Evolutionary conservation across 2,888 invertebrate species (phyloP).

Genomic region (Nephrocerus scutellatus): DNA sequence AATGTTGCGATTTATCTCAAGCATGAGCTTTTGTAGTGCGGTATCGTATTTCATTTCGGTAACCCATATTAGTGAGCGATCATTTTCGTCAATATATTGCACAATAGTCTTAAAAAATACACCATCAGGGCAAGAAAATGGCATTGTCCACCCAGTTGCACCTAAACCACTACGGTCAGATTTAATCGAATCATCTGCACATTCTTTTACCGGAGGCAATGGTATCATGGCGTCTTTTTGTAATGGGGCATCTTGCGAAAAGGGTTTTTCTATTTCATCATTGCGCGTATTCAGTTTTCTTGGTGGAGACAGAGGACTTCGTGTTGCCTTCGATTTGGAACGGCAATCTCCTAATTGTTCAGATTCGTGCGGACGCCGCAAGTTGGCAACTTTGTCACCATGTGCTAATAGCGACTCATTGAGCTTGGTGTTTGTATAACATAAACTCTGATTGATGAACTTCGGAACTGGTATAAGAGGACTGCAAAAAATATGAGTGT

Average conservation of each 20-base stretch:
- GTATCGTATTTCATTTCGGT: constrained; percentile 25
- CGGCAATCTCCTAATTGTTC: too few species aligned
- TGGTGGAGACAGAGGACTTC: constrained; percentile 5
- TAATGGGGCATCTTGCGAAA: constrained; percentile 15
- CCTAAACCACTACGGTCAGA: too few species aligned
- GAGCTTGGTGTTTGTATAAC: too few species aligned
- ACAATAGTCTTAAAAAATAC: constrained; percentile 26
- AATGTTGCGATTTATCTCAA: constrained; percentile 27
- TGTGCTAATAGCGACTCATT: too few species aligned
- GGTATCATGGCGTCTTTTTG: background rate
- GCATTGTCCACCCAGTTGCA: constrained; percentile 21
- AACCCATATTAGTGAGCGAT: constrained; percentile 24
- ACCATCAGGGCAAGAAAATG: constrained; percentile 19
- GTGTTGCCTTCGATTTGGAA: too few species aligned
- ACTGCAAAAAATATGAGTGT: constrained; percentile 10
- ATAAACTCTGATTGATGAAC: too few species aligned
- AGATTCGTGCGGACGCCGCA: too few species aligned
- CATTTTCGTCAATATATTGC: constrained; percentile 23
- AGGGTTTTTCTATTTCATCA: constrained; percentile 16
- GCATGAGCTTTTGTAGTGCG: constrained; percentile 22
- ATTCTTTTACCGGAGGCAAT: background rate
- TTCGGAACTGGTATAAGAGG: constrained; percentile 18
- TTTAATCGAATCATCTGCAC: background rate
- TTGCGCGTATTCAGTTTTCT: constrained; percentile 6
- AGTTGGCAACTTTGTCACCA: too few species aligned